Conservation (phyloP, 2,113 vertebrate species). For the Salvelinus sp. region DNA sequence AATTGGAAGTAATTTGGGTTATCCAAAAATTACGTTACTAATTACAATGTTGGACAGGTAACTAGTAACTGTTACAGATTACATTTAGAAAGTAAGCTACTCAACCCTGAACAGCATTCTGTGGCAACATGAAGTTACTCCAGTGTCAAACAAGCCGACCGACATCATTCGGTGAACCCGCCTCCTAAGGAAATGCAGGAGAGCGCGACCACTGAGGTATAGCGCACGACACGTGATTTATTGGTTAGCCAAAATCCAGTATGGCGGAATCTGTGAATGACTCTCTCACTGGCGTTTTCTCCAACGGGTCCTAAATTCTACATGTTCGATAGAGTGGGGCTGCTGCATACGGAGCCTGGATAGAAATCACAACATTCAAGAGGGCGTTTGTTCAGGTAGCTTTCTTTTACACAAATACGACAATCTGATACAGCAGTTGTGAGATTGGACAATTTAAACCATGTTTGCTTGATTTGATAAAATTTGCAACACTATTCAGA, state of each 20-base stretch:
- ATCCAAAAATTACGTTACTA: background rate
- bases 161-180: conserved; percentile 39
- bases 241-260: conserved; percentile 54
- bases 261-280: conserved; percentile 67
- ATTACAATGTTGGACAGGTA: background rate
- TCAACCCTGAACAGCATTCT: conserved; percentile 7
- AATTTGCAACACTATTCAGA: background rate
- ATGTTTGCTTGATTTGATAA: background rate
- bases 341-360: conserved; percentile 31
- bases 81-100: too few relatives aligned
- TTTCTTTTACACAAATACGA: background rate
- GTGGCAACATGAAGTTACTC: background rate
- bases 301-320: conserved; percentile 58
- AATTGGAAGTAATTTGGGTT: too few relatives aligned
- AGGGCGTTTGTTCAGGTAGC: conserved; percentile 14
- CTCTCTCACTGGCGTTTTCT: conserved; percentile 39
- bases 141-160: background rate
- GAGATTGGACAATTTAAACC: background rate
- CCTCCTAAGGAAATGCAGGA: conserved; percentile 61
- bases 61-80: too few relatives aligned
- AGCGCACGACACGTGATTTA: conserved; percentile 68
- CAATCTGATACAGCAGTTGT: background rate
- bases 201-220: conserved; percentile 11
- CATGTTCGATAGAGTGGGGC: background rate
- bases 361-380: conserved; percentile 19